Percentiles rank a stretch among this genome's conserved stretches.
phyloP scores from a whole-genome alignment of 2,888 invertebrate species.

The Conistra vaccinii region DNA sequence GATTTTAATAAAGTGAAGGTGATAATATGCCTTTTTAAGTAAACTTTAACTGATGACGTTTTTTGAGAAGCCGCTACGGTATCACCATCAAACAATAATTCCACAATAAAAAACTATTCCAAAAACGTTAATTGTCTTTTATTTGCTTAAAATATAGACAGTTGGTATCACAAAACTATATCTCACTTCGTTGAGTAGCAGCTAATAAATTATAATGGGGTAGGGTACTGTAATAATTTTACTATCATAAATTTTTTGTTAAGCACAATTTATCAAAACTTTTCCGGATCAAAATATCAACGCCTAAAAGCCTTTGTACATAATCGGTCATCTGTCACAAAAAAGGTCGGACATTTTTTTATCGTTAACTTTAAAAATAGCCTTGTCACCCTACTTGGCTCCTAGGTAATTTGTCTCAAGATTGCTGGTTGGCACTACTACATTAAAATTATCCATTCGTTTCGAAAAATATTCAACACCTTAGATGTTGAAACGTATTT shows the following conservation, averaged over 20 bases:
- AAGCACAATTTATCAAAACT: conserved; percentile 5
- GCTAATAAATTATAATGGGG: no score
- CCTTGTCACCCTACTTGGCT: conserved; percentile 47
- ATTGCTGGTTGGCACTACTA: conserved; percentile 53
- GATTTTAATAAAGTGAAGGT: background rate
- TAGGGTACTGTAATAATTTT: background rate
- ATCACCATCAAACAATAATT: background rate
- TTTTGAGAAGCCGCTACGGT: background rate
- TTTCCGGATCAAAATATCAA: conserved; percentile 30
- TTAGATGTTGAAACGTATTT: conserved; percentile 34
- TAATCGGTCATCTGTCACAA: conserved; percentile 13
- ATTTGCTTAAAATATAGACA: background rate
- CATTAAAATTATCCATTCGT: conserved; percentile 61
- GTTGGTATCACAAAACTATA: background rate
- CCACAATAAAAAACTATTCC: no score
- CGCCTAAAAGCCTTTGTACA: conserved; percentile 13
- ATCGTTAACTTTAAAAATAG: conserved; percentile 9
- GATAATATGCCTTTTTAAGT: background rate
- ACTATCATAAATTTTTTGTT: no score
- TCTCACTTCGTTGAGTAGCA: background rate
- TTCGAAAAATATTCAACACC: conserved; percentile 44
- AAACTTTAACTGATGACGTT: no score
- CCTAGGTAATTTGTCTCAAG: conserved; percentile 60
- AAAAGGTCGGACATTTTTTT: conserved; percentile 12
- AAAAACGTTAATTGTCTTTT: background rate